Conservation (phyloP, 2,888 invertebrate genomes). For the Resseliella maxima region DNA sequence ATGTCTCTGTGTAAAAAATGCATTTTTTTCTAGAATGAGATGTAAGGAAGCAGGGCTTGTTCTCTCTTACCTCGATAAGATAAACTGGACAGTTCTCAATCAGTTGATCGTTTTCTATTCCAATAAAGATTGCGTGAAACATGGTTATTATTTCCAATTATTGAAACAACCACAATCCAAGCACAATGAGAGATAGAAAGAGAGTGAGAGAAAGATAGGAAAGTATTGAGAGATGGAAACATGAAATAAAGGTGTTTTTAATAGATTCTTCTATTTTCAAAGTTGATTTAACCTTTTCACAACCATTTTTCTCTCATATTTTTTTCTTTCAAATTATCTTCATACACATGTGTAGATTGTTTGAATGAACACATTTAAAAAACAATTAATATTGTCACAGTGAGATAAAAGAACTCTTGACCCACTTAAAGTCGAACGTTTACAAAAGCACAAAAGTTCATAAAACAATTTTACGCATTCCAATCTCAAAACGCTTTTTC, state of each 20-base stretch:
- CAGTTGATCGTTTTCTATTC: conserved; percentile 11
- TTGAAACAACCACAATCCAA: background rate
- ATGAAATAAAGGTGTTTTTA: conserved; percentile 26
- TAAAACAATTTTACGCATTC: conserved; percentile 51
- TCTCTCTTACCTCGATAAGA: background rate
- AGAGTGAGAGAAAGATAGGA: background rate
- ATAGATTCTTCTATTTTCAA: background rate
- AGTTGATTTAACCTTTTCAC: conserved; percentile 16
- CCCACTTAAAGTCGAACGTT: background rate
- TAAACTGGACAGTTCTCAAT: background rate
- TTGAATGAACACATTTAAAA: conserved; percentile 3
- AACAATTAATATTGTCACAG: conserved; percentile 45
- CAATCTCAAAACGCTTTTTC: background rate
- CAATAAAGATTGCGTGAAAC: conserved; percentile 16
- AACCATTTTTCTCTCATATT: background rate
- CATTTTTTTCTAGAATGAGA: background rate
- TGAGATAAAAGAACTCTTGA: background rate
- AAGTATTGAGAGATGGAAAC: background rate
- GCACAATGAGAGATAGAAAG: background rate
- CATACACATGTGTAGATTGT: no score
- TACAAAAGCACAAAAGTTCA: background rate
- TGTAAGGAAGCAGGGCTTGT: background rate
- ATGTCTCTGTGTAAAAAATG: background rate
- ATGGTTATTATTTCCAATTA: conserved; percentile 36
- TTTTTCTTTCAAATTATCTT: no score